phyloP scores from a whole-genome alignment of 2,797 vertebrate species.

The Acanthis flammea region DNA sequence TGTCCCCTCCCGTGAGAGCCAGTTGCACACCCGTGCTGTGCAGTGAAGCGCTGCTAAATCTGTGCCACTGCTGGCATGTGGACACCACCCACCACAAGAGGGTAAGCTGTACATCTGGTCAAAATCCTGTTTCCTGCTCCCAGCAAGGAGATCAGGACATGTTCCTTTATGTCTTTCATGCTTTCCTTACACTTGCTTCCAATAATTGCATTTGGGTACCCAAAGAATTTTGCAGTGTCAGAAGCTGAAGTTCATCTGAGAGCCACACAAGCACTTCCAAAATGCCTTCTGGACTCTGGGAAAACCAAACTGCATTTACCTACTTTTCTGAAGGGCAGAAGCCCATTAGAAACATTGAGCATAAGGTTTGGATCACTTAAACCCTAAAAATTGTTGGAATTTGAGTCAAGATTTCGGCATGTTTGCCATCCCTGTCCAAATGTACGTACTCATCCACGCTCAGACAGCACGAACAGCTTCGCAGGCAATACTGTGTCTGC shows the following conservation, averaged over 20 bases:
- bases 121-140: not conserved
- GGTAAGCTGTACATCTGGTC: not conserved
- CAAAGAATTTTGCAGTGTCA: not conserved
- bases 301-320: not conserved
- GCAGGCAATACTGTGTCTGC: not conserved
- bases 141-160: fast-evolving
- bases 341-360: not conserved
- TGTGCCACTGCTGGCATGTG: fast-evolving
- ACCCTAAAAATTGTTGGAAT: not conserved
- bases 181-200: not conserved
- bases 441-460: fast-evolving
- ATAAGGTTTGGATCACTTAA: not conserved
- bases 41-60: not conserved
- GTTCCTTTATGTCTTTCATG: not conserved
- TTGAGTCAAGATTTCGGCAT: not conserved
- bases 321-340: not conserved
- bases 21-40: not conserved
- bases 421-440: not conserved
- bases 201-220: not conserved
- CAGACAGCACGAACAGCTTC: not conserved
- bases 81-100: not conserved
- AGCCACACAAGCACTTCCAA: not conserved
- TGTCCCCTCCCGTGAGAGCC: not conserved
- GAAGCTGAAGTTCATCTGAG: not conserved
- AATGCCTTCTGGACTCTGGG: not conserved